Base-by-base conservation (phyloP, 2,113 vertebrate genomes). In the Poecilia latipinna region DNA sequence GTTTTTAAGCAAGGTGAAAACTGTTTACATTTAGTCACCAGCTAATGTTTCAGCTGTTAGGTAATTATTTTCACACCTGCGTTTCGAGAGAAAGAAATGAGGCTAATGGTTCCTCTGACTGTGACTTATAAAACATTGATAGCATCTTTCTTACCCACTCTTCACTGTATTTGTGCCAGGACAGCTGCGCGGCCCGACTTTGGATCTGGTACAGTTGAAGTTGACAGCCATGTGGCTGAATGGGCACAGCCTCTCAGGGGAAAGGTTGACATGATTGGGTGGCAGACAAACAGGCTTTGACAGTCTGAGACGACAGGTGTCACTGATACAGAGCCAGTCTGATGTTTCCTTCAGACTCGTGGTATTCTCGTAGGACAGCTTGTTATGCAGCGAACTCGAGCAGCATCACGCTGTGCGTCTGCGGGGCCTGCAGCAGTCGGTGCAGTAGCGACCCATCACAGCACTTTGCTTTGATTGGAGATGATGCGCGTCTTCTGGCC, bases 191-290 rank as follows among this genome's bases (percentile, higher is more conserved):
- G 37, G 79, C 73, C 61, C 22, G 54, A 0, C 35, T 39, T 67
- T 12, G 61, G 72, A 42, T 82, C 82, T 19, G 4, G 48, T 72
- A 84, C 83, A 77, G 80, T 84, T 69, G 82, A 78, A 65, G 60
- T 15, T 81, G 73, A 79, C 42, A 33, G 79, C 84, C 90, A 91
- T 87, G 85, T 91, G 90, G 88, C 51, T 10, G 31, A 44, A 86
- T 75, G 87, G 85, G 79, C 35, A 6, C 54, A 8, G n/a, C 68
- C 87, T 68, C 78, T 83, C 73, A 3, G 67, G 66, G 80, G 76
- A 78, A 65, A 4, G 65, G 26, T 60, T 2, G 28, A 66, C 24
- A 12, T 28, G 62, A 69, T 65, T 72, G 74, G 71, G 63, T 26
- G 65, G 44, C 62, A 44, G 64, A 22, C 65, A 44, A 63, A n/a